phyloP scores from a whole-genome alignment of 2,888 invertebrate genomes.

The Dryadula phaetusa region DNA sequence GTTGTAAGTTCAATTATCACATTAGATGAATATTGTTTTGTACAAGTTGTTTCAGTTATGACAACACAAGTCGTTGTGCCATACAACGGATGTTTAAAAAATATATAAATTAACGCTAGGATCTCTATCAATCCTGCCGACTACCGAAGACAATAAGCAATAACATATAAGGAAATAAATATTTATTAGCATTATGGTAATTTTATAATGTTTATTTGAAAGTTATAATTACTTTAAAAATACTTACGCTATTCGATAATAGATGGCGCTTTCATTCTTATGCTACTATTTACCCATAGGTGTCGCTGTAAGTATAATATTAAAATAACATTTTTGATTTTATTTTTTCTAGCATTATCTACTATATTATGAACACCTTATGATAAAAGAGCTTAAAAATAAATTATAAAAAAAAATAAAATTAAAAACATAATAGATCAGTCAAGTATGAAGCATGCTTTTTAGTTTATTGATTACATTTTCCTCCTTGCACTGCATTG shows the following conservation, averaged over 20 bases:
- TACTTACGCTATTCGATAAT: slow-evolving; percentile 12
- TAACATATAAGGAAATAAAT: no score
- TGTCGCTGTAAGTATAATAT: neutral
- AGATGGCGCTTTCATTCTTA: slow-evolving; percentile 6
- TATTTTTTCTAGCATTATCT: neutral
- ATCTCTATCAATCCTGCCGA: no score
- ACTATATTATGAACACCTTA: neutral
- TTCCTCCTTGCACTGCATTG: slow-evolving; percentile 21
- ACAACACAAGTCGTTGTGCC: no score
- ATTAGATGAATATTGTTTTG: no score
- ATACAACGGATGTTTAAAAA: no score
- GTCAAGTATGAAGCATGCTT: neutral
- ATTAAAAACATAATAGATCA: neutral
- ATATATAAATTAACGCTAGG: no score
- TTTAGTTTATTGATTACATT: slow-evolving; percentile 23
- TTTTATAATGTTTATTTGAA: no score
- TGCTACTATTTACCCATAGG: neutral
- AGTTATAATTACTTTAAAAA: no score
- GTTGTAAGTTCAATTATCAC: no score
- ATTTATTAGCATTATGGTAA: no score
- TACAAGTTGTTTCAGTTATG: no score
- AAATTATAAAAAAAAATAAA: neutral
- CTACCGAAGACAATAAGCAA: no score
- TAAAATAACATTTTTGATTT: neutral
- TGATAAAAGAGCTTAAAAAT: neutral